A percentile compares a stretch with the other conserved stretches of the same genome.
These are phyloP conservation scores for Tachina grossa DNA, from an alignment of 2,888 invertebrate species.

Conservation along the genomic window DNA sequence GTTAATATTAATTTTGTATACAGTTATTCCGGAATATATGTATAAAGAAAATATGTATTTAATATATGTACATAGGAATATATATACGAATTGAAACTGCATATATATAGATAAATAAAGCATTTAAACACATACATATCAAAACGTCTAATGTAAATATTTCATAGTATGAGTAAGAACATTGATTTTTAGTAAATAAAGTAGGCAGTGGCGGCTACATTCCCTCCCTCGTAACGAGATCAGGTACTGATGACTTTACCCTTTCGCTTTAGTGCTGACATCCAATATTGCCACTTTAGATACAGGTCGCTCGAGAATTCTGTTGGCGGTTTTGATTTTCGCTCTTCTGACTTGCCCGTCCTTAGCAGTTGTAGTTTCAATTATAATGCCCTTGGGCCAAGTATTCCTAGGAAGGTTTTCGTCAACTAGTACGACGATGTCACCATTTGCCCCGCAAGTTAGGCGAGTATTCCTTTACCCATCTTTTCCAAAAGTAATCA, in stretches of 20 bases:
- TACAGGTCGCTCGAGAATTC: background rate
- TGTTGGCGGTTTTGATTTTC: slow-evolving; percentile 8
- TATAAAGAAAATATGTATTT: too few relatives aligned
- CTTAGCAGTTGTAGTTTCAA: slow-evolving; percentile 17
- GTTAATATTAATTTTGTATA: background rate
- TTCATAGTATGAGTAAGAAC: background rate
- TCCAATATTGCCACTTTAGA: too few relatives aligned
- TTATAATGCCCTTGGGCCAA: slow-evolving; percentile 17
- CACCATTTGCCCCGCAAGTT: slow-evolving; percentile 58
- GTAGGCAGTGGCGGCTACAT: slow-evolving; percentile 21
- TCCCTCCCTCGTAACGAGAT: slow-evolving; percentile 40
- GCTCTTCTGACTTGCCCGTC: slow-evolving; percentile 37
- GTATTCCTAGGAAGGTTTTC: slow-evolving; percentile 14
- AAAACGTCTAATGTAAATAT: background rate
- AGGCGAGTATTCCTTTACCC: slow-evolving; percentile 64
- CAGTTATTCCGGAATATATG: too few relatives aligned
- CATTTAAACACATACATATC: background rate
- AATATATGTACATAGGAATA: background rate
- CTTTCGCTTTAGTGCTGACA: too few relatives aligned
- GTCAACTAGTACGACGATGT: slow-evolving; percentile 22
- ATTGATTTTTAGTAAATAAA: background rate
- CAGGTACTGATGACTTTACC: slow-evolving; percentile 2
- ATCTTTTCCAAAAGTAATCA: slow-evolving; percentile 67
- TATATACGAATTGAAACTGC: background rate
- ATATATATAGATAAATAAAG: background rate